phyloP scores from a whole-genome alignment of 1,140 invertebrate genomes.

The Augochlora pura region DNA sequence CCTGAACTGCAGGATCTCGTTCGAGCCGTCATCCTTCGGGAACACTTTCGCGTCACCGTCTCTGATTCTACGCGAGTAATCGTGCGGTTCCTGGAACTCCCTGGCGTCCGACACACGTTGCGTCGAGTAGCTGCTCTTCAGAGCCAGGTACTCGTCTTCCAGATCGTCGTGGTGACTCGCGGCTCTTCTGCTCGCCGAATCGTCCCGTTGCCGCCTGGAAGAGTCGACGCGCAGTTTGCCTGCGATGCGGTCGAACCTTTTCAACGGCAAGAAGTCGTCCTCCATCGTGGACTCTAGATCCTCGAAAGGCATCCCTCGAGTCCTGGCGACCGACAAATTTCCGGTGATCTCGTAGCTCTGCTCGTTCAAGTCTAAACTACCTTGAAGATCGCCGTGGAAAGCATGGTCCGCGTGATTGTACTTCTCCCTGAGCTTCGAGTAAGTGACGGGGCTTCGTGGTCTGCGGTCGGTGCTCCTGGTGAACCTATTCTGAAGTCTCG shows the following conservation, averaged over 20 bases:
- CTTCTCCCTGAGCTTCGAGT: slow-evolving; percentile 36
- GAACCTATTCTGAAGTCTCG: background rate
- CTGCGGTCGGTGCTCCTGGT: slow-evolving; percentile 7
- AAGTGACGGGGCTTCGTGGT: slow-evolving; percentile 11
- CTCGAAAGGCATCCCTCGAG: background rate
- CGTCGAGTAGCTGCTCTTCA: background rate
- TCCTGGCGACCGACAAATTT: slow-evolving; percentile 10
- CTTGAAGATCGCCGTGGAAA: background rate
- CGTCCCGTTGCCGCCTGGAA: background rate
- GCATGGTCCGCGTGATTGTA: background rate
- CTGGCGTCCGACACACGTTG: background rate
- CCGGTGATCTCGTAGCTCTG: slow-evolving; percentile 31
- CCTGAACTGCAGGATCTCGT: slow-evolving; percentile 15
- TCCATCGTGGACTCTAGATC: background rate
- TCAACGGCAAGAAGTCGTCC: background rate
- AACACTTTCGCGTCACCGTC: background rate
- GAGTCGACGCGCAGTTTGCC: background rate
- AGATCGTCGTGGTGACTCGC: background rate
- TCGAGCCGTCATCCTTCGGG: slow-evolving; percentile 29
- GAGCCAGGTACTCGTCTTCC: background rate
- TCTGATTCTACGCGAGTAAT: slow-evolving; percentile 11
- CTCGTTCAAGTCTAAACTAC: slow-evolving; percentile 37
- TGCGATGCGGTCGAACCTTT: background rate
- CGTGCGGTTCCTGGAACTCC: background rate
- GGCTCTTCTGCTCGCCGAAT: background rate